A percentile compares a stretch with the other conserved stretches of the same genome.
phyloP scores from a whole-genome alignment of 1,140 invertebrate species.

The Lysiphlebus fabarum region DNA sequence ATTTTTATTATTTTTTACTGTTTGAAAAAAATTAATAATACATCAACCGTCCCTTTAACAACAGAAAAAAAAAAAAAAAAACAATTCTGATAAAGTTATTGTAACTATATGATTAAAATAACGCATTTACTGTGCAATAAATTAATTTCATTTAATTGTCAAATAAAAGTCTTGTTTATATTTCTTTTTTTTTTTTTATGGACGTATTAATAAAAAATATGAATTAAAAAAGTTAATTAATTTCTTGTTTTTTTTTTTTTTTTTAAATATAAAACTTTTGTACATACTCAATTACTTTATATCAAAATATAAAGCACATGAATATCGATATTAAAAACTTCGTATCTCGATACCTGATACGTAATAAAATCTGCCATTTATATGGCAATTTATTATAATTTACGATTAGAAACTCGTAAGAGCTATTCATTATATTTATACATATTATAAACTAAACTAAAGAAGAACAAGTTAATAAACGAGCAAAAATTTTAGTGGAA shows the following conservation, averaged over 20 bases:
- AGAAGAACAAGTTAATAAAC: no score
- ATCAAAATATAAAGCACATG: neutral
- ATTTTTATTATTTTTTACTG: constrained; percentile 3
- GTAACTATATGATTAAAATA: no score
- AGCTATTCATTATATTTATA: constrained; percentile 19
- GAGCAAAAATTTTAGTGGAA: no score
- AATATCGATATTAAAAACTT: neutral
- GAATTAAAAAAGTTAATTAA: neutral
- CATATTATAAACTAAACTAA: neutral
- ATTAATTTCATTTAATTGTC: no score
- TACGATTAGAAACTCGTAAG: constrained; percentile 12
- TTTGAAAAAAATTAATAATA: neutral
- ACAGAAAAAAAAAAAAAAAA: constrained; percentile 3
- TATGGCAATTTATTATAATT: constrained; percentile 17
- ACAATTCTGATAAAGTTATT: neutral
- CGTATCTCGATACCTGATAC: constrained; percentile 15
- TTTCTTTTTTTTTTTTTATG: no score
- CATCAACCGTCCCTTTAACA: constrained; percentile 23
- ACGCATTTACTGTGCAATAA: no score
- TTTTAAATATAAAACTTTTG: constrained; percentile 2
- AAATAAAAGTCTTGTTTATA: no score
- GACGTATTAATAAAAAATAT: no score
- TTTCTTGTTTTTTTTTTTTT: neutral
- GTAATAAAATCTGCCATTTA: constrained; percentile 1
- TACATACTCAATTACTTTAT: constrained; percentile 6